phyloP scores from a whole-genome alignment of 2,888 invertebrate species.

The Ethmia dodecea region DNA sequence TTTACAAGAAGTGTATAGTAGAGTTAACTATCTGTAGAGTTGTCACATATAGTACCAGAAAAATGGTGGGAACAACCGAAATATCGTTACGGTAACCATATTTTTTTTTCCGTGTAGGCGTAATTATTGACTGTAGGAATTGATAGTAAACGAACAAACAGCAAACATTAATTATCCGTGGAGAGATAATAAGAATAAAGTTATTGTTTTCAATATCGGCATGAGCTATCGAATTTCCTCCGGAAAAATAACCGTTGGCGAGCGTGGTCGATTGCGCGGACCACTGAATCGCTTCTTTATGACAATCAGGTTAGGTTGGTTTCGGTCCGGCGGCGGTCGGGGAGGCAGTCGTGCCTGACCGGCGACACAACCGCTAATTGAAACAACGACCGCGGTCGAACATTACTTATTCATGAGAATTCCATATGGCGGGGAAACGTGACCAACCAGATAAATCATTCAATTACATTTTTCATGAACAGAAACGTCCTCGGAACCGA shows the following conservation, averaged over 20 bases:
- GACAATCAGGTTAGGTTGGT: slow-evolving; percentile 28
- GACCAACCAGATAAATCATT: slow-evolving; percentile 72
- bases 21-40: too few species aligned
- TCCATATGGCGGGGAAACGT: slow-evolving; percentile 72
- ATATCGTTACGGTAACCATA: too few species aligned
- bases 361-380: slow-evolving; percentile 74
- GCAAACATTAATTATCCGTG: slow-evolving; percentile 19
- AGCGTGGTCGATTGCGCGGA: slow-evolving; percentile 17
- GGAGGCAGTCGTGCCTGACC: slow-evolving; percentile 52
- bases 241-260: slow-evolving; percentile 17
- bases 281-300: slow-evolving; percentile 26
- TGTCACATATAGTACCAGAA: too few species aligned
- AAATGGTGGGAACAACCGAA: too few species aligned
- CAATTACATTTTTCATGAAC: slow-evolving; percentile 70
- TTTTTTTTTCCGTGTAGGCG: too few species aligned
- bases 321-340: slow-evolving; percentile 25
- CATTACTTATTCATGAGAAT: slow-evolving; percentile 76
- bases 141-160: slow-evolving; percentile 6
- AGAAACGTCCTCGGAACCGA: slow-evolving; percentile 19
- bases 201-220: slow-evolving; percentile 23
- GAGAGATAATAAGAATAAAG: slow-evolving; percentile 20
- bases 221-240: slow-evolving; percentile 22
- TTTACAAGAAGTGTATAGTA: too few species aligned
- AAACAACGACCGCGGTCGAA: slow-evolving; percentile 71
- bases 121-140: background rate